These are phyloP conservation scores for Morone chrysops DNA, from an alignment of 2,113 vertebrate species.

Conservation along the genomic window DNA sequence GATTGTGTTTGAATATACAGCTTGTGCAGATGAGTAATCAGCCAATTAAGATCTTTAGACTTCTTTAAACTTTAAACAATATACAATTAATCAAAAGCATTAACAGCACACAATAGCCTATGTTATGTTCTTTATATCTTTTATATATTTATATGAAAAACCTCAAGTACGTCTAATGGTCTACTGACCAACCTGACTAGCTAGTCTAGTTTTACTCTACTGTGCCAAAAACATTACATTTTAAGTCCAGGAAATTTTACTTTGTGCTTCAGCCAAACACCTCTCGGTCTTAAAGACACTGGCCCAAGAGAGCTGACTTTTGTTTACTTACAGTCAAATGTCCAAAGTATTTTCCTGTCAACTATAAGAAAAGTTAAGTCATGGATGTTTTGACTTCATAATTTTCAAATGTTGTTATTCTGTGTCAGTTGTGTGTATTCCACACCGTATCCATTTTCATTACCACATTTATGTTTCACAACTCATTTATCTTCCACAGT, in stretches of 20 bases:
- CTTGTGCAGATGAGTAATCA: neutral
- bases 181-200: neutral
- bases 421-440: neutral
- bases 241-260: slow-evolving; percentile 14
- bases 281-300: neutral
- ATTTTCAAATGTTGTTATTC: neutral
- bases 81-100: neutral
- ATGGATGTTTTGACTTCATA: slow-evolving; percentile 18
- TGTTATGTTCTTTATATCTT: neutral
- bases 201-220: slow-evolving; percentile 4
- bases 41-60: neutral
- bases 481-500: neutral
- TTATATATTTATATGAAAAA: neutral
- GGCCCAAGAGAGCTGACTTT: slow-evolving; percentile 4
- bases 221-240: slow-evolving; percentile 28
- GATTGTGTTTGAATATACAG: neutral
- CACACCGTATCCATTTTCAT: neutral
- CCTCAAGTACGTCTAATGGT: neutral
- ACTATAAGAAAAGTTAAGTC: neutral
- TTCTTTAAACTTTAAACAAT: neutral
- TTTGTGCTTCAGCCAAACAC: slow-evolving; percentile 17
- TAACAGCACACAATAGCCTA: too few species aligned
- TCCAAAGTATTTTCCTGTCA: slow-evolving; percentile 23
- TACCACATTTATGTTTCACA: neutral
- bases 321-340: slow-evolving; percentile 27